phyloP scores from a whole-genome alignment of 2,888 invertebrate species.

The Glaucopsyche alexis region DNA sequence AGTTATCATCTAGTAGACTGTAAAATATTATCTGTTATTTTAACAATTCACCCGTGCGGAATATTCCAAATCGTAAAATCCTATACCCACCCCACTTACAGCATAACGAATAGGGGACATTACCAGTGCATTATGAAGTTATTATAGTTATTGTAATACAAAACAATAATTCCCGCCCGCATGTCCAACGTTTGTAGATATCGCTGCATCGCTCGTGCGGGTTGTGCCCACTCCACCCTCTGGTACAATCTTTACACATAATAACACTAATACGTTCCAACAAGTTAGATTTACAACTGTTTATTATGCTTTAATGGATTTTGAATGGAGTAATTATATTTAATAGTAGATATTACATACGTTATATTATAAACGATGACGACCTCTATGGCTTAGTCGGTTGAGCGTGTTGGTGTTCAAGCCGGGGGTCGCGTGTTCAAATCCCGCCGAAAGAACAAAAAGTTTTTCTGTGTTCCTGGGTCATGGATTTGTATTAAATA shows the following conservation, averaged over 20 bases:
- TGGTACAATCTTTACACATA: too few relatives aligned
- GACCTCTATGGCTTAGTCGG: too few relatives aligned
- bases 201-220: not conserved
- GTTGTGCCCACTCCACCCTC: not conserved
- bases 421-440: too few relatives aligned
- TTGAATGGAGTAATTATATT: not conserved
- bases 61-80: not conserved
- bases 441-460: too few relatives aligned
- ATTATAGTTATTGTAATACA: constrained; percentile 1
- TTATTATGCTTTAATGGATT: not conserved
- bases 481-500: too few relatives aligned
- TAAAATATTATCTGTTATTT: too few relatives aligned
- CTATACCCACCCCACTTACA: not conserved
- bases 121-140: constrained; percentile 4
- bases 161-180: constrained; percentile 4
- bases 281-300: constrained; percentile 16
- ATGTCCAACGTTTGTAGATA: not conserved
- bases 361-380: too few relatives aligned
- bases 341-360: too few relatives aligned
- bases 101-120: constrained; percentile 16
- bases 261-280: not conserved
- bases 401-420: too few relatives aligned
- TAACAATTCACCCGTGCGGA: not conserved
- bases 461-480: too few relatives aligned
- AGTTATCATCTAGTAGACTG: too few relatives aligned